These are phyloP conservation scores for Micropoecilia bifurca DNA, from an alignment of 2,797 vertebrate genomes.

Conservation along the genomic window DNA sequence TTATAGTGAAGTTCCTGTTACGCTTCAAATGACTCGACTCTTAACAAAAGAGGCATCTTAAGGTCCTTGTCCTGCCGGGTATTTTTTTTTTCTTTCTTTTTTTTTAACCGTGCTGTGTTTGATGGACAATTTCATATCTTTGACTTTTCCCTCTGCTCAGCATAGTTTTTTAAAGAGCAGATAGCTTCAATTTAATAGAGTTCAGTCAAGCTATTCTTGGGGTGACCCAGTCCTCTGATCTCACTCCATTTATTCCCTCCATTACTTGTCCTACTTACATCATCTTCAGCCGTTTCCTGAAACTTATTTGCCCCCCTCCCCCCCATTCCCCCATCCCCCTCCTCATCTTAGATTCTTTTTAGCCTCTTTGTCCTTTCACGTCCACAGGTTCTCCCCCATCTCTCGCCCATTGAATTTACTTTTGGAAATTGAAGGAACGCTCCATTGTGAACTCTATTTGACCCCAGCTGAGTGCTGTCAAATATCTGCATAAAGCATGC, in stretches of 20 bases:
- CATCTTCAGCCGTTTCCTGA: neutral
- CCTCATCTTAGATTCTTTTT: neutral
- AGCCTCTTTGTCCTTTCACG: neutral
- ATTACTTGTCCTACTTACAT: constrained; percentile 16
- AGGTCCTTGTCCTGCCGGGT: constrained; percentile 39
- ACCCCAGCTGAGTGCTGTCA: constrained; percentile 38
- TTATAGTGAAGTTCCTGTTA: constrained; percentile 46
- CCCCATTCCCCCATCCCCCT: too few species aligned
- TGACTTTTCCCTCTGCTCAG: constrained; percentile 60
- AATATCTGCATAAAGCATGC: constrained; percentile 45
- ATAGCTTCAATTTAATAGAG: constrained; percentile 68
- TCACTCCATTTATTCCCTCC: constrained; percentile 23
- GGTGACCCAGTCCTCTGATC: constrained; percentile 42
- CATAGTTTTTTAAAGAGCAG: constrained; percentile 59
- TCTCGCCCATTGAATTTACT: constrained; percentile 33
- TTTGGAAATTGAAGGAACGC: constrained; percentile 38
- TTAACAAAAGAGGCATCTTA: constrained; percentile 43
- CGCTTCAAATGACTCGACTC: constrained; percentile 61
- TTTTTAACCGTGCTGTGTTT: constrained; percentile 34
- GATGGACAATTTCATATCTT: constrained; percentile 70
- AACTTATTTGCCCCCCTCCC: neutral
- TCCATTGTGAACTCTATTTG: constrained; percentile 58
- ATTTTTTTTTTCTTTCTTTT: neutral
- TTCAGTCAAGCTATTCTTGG: constrained; percentile 71
- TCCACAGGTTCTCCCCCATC: neutral